Conservation (phyloP, 2,888 invertebrate genomes). For the Plebejus argus region DNA sequence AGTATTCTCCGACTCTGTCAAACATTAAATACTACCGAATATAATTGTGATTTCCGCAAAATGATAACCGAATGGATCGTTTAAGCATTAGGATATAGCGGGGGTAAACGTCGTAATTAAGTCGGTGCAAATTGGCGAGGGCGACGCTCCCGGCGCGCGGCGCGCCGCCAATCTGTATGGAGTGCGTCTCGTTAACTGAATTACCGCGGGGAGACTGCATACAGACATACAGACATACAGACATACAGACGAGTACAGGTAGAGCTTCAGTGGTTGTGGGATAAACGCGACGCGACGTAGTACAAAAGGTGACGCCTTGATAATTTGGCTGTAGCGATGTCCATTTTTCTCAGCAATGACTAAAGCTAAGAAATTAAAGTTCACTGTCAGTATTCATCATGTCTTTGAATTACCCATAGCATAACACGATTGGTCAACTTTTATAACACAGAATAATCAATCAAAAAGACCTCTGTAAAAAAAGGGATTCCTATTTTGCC, state of each 20-base stretch:
- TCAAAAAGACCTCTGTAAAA: too few relatives aligned
- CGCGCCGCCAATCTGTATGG: not conserved
- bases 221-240: not conserved
- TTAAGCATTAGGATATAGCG: constrained; percentile 2
- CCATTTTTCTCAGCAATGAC: too few relatives aligned
- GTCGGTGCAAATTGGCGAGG: constrained; percentile 6
- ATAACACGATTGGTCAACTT: too few relatives aligned
- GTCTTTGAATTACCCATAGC: too few relatives aligned
- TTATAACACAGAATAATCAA: too few relatives aligned
- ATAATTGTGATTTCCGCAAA: not conserved
- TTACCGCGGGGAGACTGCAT: not conserved
- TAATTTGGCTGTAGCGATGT: too few relatives aligned
- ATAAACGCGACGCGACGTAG: not conserved
- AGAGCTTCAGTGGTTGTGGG: not conserved
- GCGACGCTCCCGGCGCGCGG: not conserved
- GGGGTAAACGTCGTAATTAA: constrained; percentile 11
- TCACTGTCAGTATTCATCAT: too few relatives aligned
- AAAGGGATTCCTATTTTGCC: too few relatives aligned
- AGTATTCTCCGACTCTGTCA: not conserved
- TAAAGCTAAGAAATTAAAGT: too few relatives aligned
- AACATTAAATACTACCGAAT: not conserved
- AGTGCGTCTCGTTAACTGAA: constrained; percentile 13
- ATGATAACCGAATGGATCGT: not conserved
- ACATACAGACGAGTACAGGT: not conserved
- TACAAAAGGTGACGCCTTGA: too few relatives aligned